Evolutionary conservation across 1,140 invertebrate genomes (phyloP).

Genomic region (Vanessa atalanta): DNA sequence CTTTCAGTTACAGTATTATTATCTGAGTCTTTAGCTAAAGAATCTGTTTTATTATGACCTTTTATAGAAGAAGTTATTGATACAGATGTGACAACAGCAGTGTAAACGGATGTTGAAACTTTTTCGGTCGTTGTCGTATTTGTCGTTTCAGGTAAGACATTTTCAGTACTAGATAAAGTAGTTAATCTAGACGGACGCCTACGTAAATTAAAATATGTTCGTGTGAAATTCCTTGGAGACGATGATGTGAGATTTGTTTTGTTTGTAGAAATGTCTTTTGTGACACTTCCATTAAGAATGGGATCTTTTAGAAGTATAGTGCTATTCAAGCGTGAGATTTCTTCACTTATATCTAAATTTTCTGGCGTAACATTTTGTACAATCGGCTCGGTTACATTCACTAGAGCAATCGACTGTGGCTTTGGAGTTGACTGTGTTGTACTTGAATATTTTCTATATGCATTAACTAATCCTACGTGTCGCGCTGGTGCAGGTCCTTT

Average conservation of each 20-base stretch:
- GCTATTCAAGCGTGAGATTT: slow-evolving; percentile 38
- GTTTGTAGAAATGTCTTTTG: slow-evolving; percentile 43
- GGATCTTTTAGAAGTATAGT: slow-evolving; percentile 43
- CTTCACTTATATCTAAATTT: slow-evolving; percentile 51
- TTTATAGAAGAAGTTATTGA: slow-evolving; percentile 78
- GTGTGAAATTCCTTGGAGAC: slow-evolving; percentile 60
- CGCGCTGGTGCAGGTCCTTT: slow-evolving; percentile 75
- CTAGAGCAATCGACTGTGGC: slow-evolving; percentile 44
- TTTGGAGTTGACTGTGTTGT: slow-evolving; percentile 62
- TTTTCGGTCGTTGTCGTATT: slow-evolving; percentile 71
- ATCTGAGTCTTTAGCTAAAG: slow-evolving; percentile 45
- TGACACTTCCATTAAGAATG: slow-evolving; percentile 39
- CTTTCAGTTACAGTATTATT: slow-evolving; percentile 50
- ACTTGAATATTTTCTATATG: slow-evolving; percentile 73
- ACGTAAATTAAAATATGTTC: slow-evolving; percentile 67
- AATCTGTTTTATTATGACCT: slow-evolving; percentile 73
- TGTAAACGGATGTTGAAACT: slow-evolving; percentile 74
- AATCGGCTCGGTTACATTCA: slow-evolving; percentile 61
- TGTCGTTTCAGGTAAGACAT: slow-evolving; percentile 35
- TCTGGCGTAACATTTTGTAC: slow-evolving; percentile 53
- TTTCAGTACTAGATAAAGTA: slow-evolving; percentile 61
- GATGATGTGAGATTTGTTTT: slow-evolving; percentile 47
- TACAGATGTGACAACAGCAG: slow-evolving; percentile 79
- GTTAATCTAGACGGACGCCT: slow-evolving; percentile 63
- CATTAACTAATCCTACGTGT: slow-evolving; percentile 72